Conservation (phyloP, 1,140 invertebrate species). For the Nebria ingens region DNA sequence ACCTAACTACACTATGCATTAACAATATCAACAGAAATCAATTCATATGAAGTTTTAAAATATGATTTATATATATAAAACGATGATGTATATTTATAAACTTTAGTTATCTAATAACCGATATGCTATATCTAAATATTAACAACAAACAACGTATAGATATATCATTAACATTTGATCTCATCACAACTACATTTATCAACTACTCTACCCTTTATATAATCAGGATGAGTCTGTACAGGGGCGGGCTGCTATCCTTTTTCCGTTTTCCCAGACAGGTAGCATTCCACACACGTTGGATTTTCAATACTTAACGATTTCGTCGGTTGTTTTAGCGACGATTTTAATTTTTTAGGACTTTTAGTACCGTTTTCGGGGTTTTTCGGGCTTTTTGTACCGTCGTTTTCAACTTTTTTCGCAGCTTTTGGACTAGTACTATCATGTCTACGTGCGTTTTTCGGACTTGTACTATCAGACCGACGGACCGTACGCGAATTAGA, state of each 20-base stretch:
- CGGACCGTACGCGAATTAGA: conserved; percentile 17
- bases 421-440: conserved; percentile 20
- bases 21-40: too few species aligned
- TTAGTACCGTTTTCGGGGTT: conserved; percentile 14
- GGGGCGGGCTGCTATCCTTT: conserved; percentile 38
- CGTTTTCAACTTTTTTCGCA: conserved; percentile 16
- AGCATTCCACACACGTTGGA: conserved; percentile 55
- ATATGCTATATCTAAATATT: conserved; percentile 7
- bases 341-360: conserved; percentile 26
- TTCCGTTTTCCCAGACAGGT: conserved; percentile 44
- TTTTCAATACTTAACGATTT: conserved; percentile 40
- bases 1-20: too few species aligned
- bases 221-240: conserved; percentile 29
- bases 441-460: conserved; percentile 18
- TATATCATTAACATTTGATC: conserved; percentile 18
- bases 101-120: conserved; percentile 3
- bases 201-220: conserved; percentile 38
- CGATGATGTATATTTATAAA: not conserved
- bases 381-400: conserved; percentile 18
- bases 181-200: conserved; percentile 24
- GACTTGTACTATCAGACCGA: conserved; percentile 21
- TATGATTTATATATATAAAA: conserved; percentile 2
- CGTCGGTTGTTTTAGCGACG: conserved; percentile 35
- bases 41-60: too few species aligned
- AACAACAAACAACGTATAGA: not conserved